Conservation (phyloP, 2,888 invertebrate species). For the Aethes cnicana region DNA sequence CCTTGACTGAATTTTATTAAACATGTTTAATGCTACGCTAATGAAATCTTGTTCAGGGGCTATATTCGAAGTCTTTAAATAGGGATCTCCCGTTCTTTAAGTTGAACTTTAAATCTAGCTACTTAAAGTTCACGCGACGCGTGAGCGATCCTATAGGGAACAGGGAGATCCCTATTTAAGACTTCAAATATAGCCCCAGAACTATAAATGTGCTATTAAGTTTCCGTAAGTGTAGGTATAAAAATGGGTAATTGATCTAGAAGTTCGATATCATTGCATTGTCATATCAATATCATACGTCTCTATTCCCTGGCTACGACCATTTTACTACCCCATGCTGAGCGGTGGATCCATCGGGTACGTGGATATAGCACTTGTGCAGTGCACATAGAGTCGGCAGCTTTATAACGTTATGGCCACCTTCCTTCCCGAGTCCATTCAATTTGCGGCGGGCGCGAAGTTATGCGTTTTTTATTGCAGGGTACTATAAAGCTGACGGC, state of each 20-base stretch:
- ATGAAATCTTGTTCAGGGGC: too few species aligned
- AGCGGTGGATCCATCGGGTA: too few species aligned
- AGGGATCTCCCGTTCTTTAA: too few species aligned
- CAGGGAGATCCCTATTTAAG: too few species aligned
- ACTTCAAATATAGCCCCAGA: too few species aligned
- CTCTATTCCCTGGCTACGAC: conserved; percentile 34
- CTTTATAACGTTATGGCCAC: conserved; percentile 33
- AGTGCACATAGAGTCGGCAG: conserved; percentile 39
- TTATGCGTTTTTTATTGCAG: conserved; percentile 77
- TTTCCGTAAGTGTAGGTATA: conserved; percentile 7
- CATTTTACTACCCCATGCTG: conserved; percentile 44
- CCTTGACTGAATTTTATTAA: too few species aligned
- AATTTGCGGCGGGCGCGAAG: conserved; percentile 67
- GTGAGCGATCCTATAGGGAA: too few species aligned
- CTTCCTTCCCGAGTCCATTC: conserved; percentile 58
- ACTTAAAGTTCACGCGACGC: too few species aligned
- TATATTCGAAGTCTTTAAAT: too few species aligned
- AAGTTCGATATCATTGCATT: conserved; percentile 33
- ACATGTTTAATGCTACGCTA: too few species aligned
- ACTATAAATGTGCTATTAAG: too few species aligned
- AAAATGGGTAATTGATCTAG: conserved; percentile 25
- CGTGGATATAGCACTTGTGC: conserved; percentile 43
- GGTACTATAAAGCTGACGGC: conserved; percentile 67
- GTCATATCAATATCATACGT: conserved; percentile 40
- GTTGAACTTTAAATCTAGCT: too few species aligned